A percentile compares a stretch with the other conserved stretches of the same genome.
phyloP scores from a whole-genome alignment of 1,140 invertebrate species.

The Nixonia krombeini region DNA sequence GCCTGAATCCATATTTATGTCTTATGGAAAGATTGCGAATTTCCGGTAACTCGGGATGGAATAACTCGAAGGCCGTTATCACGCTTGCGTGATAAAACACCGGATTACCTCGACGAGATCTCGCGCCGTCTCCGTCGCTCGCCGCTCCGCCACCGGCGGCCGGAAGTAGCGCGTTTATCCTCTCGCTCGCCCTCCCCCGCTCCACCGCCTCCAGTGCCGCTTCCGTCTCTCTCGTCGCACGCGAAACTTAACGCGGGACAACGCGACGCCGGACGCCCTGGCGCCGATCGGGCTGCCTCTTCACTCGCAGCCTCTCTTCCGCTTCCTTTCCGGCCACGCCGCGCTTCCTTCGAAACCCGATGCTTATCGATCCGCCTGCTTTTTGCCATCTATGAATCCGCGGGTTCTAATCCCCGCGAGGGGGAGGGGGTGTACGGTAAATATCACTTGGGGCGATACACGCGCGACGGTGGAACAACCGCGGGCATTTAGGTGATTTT shows the following conservation, averaged over 20 bases:
- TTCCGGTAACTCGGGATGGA: conserved; percentile 30
- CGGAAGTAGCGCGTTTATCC: conserved; percentile 35
- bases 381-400: not conserved
- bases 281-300: conserved; percentile 7
- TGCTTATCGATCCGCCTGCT: conserved; percentile 9
- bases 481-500: not conserved
- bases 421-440: not conserved
- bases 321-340: conserved; percentile 4
- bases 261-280: conserved; percentile 25
- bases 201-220: conserved; percentile 27
- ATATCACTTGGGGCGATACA: no score
- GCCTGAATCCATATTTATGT: conserved; percentile 34
- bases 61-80: conserved; percentile 34
- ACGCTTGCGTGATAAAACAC: conserved; percentile 39
- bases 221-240: conserved; percentile 19
- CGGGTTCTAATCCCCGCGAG: not conserved
- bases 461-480: not conserved
- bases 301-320: not conserved
- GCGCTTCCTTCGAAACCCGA: conserved; percentile 1
- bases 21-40: conserved; percentile 39
- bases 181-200: conserved; percentile 6
- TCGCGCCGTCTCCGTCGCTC: conserved; percentile 2
- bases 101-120: conserved; percentile 24
- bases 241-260: conserved; percentile 26
- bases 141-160: conserved; percentile 3